Conservation (phyloP, 2,888 invertebrate genomes). For the Drosophila lutescens region DNA sequence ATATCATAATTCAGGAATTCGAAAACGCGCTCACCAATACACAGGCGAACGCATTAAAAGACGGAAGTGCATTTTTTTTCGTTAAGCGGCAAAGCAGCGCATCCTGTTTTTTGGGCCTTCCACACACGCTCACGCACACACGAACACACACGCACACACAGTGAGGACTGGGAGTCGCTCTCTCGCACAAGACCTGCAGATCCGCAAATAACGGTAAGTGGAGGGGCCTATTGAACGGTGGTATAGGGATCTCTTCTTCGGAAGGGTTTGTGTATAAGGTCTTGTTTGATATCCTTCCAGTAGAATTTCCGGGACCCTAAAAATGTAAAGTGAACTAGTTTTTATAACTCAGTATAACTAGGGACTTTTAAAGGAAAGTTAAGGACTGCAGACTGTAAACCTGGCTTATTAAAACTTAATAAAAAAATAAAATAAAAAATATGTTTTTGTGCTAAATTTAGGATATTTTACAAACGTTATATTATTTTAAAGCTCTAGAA, state of each 20-base stretch:
- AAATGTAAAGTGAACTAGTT: no score
- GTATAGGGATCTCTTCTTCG: not conserved
- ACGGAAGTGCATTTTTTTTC: conserved; percentile 63
- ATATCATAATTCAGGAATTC: conserved; percentile 37
- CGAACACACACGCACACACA: not conserved
- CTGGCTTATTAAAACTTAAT: no score
- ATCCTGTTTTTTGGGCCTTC: conserved; percentile 68
- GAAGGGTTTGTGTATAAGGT: no score
- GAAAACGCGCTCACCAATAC: conserved; percentile 33
- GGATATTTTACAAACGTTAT: no score
- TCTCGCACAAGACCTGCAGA: conserved; percentile 51
- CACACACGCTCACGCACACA: conserved; percentile 20
- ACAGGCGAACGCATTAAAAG: conserved; percentile 48
- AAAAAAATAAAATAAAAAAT: no score
- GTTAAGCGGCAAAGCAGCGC: conserved; percentile 55
- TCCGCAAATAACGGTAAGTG: conserved; percentile 34
- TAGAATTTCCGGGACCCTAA: no score
- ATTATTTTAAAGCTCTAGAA: no score
- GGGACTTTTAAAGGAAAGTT: no score
- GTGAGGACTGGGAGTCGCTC: conserved; percentile 26
- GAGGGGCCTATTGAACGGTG: not conserved
- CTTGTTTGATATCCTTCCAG: no score
- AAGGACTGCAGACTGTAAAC: no score
- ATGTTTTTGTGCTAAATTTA: no score
- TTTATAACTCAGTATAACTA: no score